phyloP scores from a whole-genome alignment of 2,797 vertebrate genomes.

The Sebastes minor region DNA sequence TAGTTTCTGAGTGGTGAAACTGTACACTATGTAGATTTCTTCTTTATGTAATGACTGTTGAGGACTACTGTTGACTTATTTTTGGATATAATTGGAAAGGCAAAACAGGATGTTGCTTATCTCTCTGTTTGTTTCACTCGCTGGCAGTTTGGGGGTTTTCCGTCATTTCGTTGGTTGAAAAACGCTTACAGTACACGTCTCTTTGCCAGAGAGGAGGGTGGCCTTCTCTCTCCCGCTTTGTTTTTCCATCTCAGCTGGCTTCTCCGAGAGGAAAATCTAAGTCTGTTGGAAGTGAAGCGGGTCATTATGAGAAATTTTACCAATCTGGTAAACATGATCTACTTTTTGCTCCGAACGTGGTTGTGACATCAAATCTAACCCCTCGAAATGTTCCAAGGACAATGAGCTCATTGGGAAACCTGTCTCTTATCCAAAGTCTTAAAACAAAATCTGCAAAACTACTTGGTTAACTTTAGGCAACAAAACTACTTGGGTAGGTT shows the following conservation, averaged over 20 bases:
- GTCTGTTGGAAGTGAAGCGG: slow-evolving; percentile 47
- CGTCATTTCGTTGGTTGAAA: slow-evolving; percentile 17
- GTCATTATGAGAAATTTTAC: slow-evolving; percentile 42
- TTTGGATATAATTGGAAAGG: background rate
- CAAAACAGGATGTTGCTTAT: background rate
- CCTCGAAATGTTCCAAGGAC: background rate
- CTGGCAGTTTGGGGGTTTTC: slow-evolving; percentile 27
- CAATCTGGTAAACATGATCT: slow-evolving; percentile 53
- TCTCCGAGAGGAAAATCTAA: slow-evolving; percentile 66
- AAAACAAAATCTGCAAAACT: background rate
- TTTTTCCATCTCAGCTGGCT: slow-evolving; percentile 68
- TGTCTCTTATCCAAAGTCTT: background rate
- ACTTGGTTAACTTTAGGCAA: too few relatives aligned
- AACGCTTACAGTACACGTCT: slow-evolving; percentile 10
- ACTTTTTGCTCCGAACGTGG: slow-evolving; percentile 33
- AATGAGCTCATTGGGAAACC: slow-evolving; percentile 17
- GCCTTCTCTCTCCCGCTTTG: slow-evolving; percentile 17
- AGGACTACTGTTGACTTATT: background rate
- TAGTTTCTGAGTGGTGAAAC: slow-evolving; percentile 24
- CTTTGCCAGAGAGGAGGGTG: background rate
- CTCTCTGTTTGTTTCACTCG: background rate
- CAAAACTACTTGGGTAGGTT: too few relatives aligned
- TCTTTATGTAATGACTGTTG: background rate
- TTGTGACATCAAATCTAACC: slow-evolving; percentile 13
- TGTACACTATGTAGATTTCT: background rate